Evolutionary conservation across 2,888 invertebrate genomes (phyloP).

Genomic region (Ochlodes sylvanus): DNA sequence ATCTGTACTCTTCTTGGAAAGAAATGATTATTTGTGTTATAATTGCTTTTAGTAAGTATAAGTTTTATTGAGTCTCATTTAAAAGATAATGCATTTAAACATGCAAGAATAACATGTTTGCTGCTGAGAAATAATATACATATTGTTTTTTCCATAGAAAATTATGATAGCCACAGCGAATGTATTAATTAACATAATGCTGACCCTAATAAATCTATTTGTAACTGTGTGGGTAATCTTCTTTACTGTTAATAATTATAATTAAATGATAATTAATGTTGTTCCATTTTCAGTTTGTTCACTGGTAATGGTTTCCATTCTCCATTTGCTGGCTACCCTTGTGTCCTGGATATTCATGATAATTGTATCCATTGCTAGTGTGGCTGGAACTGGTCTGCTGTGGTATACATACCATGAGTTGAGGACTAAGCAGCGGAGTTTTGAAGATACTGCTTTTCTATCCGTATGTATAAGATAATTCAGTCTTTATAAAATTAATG

Average conservation of each 20-base stretch:
- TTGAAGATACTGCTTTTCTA: conserved; percentile 61
- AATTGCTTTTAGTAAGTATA: conserved; percentile 90
- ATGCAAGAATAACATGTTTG: too few relatives aligned
- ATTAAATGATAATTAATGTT: neutral
- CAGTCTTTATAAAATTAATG: neutral
- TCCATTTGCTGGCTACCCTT: conserved; percentile 92
- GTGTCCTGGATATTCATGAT: conserved; percentile 96
- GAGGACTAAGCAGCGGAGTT: conserved; percentile 82
- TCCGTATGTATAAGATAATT: conserved; percentile 59
- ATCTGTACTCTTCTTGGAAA: conserved; percentile 95
- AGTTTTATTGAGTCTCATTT: conserved; percentile 13
- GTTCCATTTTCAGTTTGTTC: conserved; percentile 89
- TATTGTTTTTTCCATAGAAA: too few relatives aligned
- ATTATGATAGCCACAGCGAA: too few relatives aligned
- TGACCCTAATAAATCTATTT: too few relatives aligned
- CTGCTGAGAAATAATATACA: too few relatives aligned
- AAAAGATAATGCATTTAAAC: too few relatives aligned
- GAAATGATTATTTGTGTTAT: conserved; percentile 92
- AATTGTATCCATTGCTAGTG: conserved; percentile 89
- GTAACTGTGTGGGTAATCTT: too few relatives aligned
- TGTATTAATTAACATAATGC: too few relatives aligned
- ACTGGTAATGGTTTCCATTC: conserved; percentile 91
- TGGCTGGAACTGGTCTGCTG: conserved; percentile 91
- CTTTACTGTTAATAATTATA: too few relatives aligned
- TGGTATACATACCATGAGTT: conserved; percentile 96